Percentiles rank a stretch among this genome's conserved stretches.
These are phyloP conservation scores for Gonioctena quinquepunctata DNA, from an alignment of 1,140 invertebrate genomes.

Conservation along the genomic window DNA sequence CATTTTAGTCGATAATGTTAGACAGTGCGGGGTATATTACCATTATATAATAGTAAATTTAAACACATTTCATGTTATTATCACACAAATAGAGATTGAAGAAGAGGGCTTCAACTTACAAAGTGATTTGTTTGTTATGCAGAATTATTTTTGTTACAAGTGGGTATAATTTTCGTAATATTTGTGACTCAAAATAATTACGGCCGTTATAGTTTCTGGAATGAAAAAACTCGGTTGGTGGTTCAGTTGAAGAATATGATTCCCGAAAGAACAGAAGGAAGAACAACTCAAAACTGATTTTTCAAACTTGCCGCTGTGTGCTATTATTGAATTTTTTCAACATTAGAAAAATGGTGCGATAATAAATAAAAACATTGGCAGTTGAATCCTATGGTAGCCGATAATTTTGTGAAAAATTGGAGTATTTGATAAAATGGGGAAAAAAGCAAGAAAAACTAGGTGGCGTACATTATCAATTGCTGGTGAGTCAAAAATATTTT, in stretches of 20 bases:
- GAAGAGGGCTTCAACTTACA: neutral
- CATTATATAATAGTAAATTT: slow-evolving; percentile 13
- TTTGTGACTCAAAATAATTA: too few relatives aligned
- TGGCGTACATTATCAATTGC: slow-evolving; percentile 50
- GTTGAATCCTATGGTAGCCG: neutral
- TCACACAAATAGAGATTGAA: neutral
- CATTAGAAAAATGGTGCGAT: neutral
- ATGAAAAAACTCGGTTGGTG: neutral
- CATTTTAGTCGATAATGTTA: slow-evolving; percentile 25
- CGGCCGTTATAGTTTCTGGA: too few relatives aligned
- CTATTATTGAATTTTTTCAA: neutral
- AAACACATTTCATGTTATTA: neutral
- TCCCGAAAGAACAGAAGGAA: neutral
- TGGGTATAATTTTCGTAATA: neutral
- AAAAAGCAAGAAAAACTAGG: slow-evolving; percentile 50
- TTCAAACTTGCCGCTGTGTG: neutral
- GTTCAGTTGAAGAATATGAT: neutral
- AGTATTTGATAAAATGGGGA: slow-evolving; percentile 48
- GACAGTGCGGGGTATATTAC: slow-evolving; percentile 1
- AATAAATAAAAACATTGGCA: neutral
- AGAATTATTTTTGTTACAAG: slow-evolving; percentile 4
- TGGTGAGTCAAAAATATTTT: too few relatives aligned
- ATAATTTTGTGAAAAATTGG: slow-evolving; percentile 19
- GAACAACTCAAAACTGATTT: neutral
- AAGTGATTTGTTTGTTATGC: slow-evolving; percentile 18